phyloP scores from a whole-genome alignment of 1,140 invertebrate genomes.

The Drosophila teissieri region DNA sequence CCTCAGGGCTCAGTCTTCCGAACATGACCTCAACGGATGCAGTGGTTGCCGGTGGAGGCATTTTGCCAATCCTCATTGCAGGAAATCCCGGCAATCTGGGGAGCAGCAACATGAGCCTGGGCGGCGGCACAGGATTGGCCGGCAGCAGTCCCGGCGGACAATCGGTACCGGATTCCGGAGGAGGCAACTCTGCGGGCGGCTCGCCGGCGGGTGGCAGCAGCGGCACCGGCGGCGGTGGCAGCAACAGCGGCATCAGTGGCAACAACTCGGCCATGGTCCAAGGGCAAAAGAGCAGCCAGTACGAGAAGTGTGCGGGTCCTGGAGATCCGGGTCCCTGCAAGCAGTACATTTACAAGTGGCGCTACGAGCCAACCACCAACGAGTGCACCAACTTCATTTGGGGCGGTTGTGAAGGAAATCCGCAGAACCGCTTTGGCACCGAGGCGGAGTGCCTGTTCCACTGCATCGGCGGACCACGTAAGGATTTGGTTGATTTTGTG shows the following conservation, averaged over 20 bases:
- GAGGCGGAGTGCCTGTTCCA: constrained; percentile 89
- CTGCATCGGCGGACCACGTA: constrained; percentile 87
- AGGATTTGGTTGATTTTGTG: constrained; percentile 9
- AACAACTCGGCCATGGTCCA: constrained; percentile 60
- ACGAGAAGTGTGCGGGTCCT: constrained; percentile 78
- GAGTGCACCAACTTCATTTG: constrained; percentile 90
- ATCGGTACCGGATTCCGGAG: constrained; percentile 22
- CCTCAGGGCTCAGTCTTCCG: constrained; percentile 38
- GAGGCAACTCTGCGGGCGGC: constrained; percentile 12
- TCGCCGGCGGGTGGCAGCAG: constrained; percentile 11
- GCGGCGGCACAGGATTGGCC: constrained; percentile 15
- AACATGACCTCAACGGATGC: constrained; percentile 53
- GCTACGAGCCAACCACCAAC: constrained; percentile 88
- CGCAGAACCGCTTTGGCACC: constrained; percentile 90
- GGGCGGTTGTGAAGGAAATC: constrained; percentile 91
- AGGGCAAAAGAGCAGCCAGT: constrained; percentile 68
- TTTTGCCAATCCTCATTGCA: constrained; percentile 37
- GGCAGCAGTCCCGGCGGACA: constrained; percentile 40
- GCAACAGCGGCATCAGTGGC: constrained; percentile 20
- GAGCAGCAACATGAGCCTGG: constrained; percentile 32
- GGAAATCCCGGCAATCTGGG: constrained; percentile 16
- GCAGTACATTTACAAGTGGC: constrained; percentile 89
- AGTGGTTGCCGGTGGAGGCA: constrained; percentile 40
- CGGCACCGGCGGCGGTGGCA: constrained; percentile 9
- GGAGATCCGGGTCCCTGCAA: constrained; percentile 88